These are phyloP conservation scores for Plagodis dolabraria DNA, from an alignment of 2,888 invertebrate genomes.

Conservation along the genomic window DNA sequence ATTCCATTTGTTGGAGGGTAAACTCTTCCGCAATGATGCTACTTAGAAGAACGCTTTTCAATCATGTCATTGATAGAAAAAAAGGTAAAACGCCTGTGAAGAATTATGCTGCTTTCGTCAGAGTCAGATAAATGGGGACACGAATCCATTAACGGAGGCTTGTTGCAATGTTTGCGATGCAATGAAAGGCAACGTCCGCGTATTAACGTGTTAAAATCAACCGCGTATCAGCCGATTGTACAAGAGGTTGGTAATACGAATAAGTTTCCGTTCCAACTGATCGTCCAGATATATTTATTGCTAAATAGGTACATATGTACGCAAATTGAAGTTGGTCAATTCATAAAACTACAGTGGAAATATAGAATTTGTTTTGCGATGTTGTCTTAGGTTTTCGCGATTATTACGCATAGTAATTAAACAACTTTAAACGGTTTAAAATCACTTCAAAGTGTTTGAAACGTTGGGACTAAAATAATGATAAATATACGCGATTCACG, in stretches of 20 bases:
- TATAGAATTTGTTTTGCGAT: too few relatives aligned
- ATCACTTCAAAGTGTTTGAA: too few relatives aligned
- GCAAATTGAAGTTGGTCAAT: too few relatives aligned
- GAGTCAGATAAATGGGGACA: slow-evolving; percentile 22
- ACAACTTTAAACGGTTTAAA: too few relatives aligned
- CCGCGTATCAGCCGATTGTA: slow-evolving; percentile 22
- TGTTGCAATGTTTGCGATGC: slow-evolving; percentile 28
- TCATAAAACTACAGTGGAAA: too few relatives aligned
- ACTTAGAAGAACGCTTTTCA: not conserved
- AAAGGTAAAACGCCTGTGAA: not conserved
- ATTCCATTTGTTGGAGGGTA: too few relatives aligned
- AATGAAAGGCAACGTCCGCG: slow-evolving; percentile 26
- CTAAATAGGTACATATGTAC: too few relatives aligned
- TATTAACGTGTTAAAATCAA: slow-evolving; percentile 17
- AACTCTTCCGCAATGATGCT: too few relatives aligned
- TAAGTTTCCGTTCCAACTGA: slow-evolving; percentile 13
- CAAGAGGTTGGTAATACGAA: slow-evolving; percentile 19
- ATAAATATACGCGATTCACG: too few relatives aligned
- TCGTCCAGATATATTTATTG: slow-evolving; percentile 2
- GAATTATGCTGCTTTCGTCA: slow-evolving; percentile 23
- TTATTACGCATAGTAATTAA: too few relatives aligned
- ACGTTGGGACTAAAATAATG: too few relatives aligned
- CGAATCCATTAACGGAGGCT: slow-evolving; percentile 20
- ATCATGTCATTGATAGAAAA: not conserved
- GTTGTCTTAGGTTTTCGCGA: too few relatives aligned